A percentile compares a stretch with the other conserved stretches of the same genome.
phyloP scores from a whole-genome alignment of 2,113 vertebrate species.

The Phylloscopus whistleri region DNA sequence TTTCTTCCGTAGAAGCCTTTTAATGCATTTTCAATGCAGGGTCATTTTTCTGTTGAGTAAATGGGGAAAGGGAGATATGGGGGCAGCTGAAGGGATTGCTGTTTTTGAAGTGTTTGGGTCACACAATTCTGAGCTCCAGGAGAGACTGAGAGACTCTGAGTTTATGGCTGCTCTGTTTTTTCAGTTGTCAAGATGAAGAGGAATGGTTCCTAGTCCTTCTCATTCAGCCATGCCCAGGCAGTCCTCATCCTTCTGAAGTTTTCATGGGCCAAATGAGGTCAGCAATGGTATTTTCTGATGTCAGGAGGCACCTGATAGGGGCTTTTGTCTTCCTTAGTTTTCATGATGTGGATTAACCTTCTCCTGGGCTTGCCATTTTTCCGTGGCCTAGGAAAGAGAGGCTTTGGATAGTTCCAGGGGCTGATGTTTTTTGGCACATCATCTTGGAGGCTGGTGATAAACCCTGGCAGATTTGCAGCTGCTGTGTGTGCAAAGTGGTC shows the following conservation, averaged over 20 bases:
- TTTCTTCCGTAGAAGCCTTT: neutral
- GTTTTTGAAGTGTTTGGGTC: neutral
- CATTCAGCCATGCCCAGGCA: neutral
- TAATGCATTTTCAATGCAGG: neutral
- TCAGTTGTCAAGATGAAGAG: neutral
- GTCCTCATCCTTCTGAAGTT: neutral
- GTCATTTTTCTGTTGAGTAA: neutral
- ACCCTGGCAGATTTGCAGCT: neutral
- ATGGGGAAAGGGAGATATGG: neutral
- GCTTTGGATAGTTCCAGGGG: neutral
- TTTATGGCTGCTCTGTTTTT: neutral
- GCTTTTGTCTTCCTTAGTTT: neutral
- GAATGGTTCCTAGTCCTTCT: neutral
- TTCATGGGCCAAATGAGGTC: neutral
- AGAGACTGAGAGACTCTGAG: neutral
- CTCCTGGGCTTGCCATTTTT: neutral
- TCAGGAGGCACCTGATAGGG: neutral
- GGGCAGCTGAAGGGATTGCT: neutral
- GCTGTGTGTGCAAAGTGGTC: neutral
- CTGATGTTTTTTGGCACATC: neutral
- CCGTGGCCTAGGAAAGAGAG: neutral
- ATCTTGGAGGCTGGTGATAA: neutral
- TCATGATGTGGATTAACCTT: neutral
- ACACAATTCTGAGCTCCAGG: neutral
- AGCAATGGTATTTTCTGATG: neutral